A percentile compares a stretch with the other conserved stretches of the same genome.
phyloP scores from a whole-genome alignment of 2,113 vertebrate species.

The Lophius piscatorius region DNA sequence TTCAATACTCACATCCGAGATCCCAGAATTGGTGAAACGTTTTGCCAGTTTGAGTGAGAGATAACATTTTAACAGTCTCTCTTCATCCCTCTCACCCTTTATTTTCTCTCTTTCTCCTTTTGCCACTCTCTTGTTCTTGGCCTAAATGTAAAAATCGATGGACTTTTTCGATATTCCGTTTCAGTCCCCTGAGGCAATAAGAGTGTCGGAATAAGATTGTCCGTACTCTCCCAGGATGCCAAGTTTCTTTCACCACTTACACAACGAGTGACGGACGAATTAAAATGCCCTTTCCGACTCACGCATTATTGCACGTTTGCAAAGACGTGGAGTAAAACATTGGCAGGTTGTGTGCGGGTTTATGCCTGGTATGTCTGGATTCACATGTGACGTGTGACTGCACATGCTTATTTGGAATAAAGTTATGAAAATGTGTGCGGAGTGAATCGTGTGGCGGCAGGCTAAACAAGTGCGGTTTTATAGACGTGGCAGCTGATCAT shows the following conservation, averaged over 20 bases:
- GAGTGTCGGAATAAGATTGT: slow-evolving; percentile 73
- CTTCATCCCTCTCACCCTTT: slow-evolving; percentile 50
- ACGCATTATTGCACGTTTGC: slow-evolving; percentile 41
- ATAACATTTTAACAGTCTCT: slow-evolving; percentile 70
- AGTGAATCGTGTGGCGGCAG: slow-evolving; percentile 39
- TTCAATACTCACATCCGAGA: slow-evolving; percentile 17
- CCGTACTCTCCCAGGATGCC: slow-evolving; percentile 60
- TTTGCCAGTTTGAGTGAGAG: slow-evolving; percentile 66
- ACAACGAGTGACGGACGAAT: slow-evolving; percentile 70
- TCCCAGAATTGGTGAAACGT: slow-evolving; percentile 35
- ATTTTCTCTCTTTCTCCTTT: slow-evolving; percentile 62
- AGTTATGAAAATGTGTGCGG: slow-evolving; percentile 58
- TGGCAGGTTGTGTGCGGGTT: background rate
- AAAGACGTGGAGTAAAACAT: slow-evolving; percentile 31
- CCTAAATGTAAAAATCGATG: slow-evolving; percentile 77
- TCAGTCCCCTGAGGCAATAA: slow-evolving; percentile 66
- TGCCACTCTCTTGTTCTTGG: slow-evolving; percentile 73
- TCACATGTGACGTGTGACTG: background rate
- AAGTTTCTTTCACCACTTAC: slow-evolving; percentile 74
- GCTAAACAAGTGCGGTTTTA: slow-evolving; percentile 55
- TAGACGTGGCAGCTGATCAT: slow-evolving; percentile 50
- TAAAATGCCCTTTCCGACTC: slow-evolving; percentile 61
- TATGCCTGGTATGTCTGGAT: slow-evolving; percentile 2
- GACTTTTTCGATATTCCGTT: slow-evolving; percentile 79
- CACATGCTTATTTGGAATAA: slow-evolving; percentile 7